Percentiles rank a stretch among this genome's conserved stretches.
phyloP scores from a whole-genome alignment of 2,797 vertebrate species.

The Sylvia borin region DNA sequence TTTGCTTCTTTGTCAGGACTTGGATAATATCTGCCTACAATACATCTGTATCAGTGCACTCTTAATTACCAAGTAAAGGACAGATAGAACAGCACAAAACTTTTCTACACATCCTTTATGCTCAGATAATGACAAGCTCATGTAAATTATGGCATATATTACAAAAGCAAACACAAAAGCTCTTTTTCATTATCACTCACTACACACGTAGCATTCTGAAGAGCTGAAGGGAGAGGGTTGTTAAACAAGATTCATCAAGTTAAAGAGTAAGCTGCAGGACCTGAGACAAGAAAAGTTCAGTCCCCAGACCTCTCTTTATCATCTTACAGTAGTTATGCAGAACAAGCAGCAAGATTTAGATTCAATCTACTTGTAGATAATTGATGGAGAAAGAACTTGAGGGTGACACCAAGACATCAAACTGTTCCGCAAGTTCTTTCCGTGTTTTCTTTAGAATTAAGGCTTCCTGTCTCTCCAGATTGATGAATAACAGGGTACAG shows the following conservation, averaged over 20 bases:
- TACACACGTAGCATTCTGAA: neutral
- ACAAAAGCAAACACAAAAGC: neutral
- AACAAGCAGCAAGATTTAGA: neutral
- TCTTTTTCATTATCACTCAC: neutral
- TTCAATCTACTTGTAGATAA: neutral
- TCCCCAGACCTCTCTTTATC: neutral
- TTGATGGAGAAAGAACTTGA: neutral
- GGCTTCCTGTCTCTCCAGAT: neutral
- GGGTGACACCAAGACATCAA: neutral
- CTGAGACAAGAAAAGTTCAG: neutral
- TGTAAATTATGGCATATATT: neutral
- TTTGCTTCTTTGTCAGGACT: slow-evolving; percentile 64
- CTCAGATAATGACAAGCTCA: slow-evolving; percentile 2
- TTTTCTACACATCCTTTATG: neutral
- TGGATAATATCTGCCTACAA: slow-evolving; percentile 50
- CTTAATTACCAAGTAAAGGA: slow-evolving; percentile 57
- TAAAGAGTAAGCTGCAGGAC: neutral
- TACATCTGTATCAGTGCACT: slow-evolving; percentile 57
- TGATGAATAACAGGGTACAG: neutral
- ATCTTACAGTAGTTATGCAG: neutral
- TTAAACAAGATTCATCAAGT: neutral
- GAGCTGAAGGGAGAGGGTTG: neutral
- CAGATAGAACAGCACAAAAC: slow-evolving; percentile 29
- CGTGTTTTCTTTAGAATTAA: neutral
- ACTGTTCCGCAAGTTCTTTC: neutral